These are phyloP conservation scores for Rhyacophila evoluta DNA, from an alignment of 2,888 invertebrate genomes.

Conservation along the genomic window DNA sequence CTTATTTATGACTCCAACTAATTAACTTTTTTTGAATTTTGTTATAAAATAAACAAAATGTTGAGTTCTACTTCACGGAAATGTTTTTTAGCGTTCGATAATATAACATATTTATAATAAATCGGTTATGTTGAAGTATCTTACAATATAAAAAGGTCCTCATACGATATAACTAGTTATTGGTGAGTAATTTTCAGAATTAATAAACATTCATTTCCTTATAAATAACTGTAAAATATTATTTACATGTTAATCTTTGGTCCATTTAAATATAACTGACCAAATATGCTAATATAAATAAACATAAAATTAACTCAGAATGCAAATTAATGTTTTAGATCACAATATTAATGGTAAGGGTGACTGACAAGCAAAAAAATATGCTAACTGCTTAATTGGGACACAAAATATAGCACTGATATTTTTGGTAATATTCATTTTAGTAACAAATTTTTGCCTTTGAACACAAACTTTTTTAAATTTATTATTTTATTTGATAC, in stretches of 20 bases:
- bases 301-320: neutral
- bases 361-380: too few relatives aligned
- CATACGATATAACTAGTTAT: neutral
- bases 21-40: neutral
- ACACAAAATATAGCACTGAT: too few relatives aligned
- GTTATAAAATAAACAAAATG: neutral
- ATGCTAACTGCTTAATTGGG: too few relatives aligned
- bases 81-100: neutral
- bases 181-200: neutral
- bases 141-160: neutral
- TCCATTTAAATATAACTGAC: neutral
- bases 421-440: neutral
- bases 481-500: neutral
- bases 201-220: neutral
- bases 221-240: neutral
- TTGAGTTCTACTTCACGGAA: neutral
- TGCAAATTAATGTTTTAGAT: neutral
- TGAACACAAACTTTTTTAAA: constrained; percentile 2
- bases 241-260: neutral
- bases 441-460: neutral
- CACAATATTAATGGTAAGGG: neutral
- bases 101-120: neutral
- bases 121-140: neutral
- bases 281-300: neutral
- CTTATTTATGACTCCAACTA: neutral